A percentile compares a stretch with the other conserved stretches of the same genome.
These are phyloP conservation scores for Gobionotothen gibberifrons DNA, from an alignment of 2,797 vertebrate genomes.

Conservation along the genomic window DNA sequence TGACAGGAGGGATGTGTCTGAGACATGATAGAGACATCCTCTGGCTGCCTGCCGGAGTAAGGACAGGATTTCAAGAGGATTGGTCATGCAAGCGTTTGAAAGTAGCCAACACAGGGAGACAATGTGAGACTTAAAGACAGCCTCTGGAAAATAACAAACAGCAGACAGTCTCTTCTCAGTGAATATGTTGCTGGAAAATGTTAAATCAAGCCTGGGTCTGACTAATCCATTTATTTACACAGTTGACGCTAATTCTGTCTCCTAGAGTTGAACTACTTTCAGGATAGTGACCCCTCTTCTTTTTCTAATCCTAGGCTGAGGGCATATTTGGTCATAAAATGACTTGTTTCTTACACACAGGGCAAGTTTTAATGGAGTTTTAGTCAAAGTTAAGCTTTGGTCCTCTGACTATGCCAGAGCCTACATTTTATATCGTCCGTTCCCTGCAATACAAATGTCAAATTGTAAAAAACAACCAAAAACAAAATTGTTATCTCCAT, in stretches of 20 bases:
- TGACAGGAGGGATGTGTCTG: slow-evolving; percentile 19
- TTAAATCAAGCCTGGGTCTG: slow-evolving; percentile 2
- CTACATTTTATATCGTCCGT: slow-evolving; percentile 36
- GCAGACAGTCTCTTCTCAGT: slow-evolving; percentile 6
- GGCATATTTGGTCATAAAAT: slow-evolving; percentile 48
- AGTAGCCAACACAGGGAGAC: not conserved
- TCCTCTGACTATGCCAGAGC: slow-evolving; percentile 74
- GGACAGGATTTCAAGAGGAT: slow-evolving; percentile 30
- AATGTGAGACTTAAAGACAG: not conserved
- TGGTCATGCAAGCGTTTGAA: slow-evolving; percentile 9
- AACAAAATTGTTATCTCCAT: slow-evolving; percentile 17
- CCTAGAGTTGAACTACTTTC: slow-evolving; percentile 4
- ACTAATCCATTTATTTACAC: slow-evolving; percentile 1
- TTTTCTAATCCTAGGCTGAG: slow-evolving; percentile 33
- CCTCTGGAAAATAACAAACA: not conserved
- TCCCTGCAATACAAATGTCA: slow-evolving; percentile 43
- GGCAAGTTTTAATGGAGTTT: slow-evolving; percentile 38
- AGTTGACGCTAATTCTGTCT: not conserved
- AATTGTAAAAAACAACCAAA: slow-evolving; percentile 2
- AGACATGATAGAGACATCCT: slow-evolving; percentile 28
- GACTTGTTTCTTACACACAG: slow-evolving; percentile 46
- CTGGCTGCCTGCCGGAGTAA: slow-evolving; percentile 32
- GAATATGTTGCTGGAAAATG: slow-evolving; percentile 16
- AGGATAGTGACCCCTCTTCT: slow-evolving; percentile 32
- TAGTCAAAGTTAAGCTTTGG: slow-evolving; percentile 77